These are phyloP conservation scores for Pterocles gutturalis DNA, from an alignment of 2,113 vertebrate genomes.

Conservation along the genomic window DNA sequence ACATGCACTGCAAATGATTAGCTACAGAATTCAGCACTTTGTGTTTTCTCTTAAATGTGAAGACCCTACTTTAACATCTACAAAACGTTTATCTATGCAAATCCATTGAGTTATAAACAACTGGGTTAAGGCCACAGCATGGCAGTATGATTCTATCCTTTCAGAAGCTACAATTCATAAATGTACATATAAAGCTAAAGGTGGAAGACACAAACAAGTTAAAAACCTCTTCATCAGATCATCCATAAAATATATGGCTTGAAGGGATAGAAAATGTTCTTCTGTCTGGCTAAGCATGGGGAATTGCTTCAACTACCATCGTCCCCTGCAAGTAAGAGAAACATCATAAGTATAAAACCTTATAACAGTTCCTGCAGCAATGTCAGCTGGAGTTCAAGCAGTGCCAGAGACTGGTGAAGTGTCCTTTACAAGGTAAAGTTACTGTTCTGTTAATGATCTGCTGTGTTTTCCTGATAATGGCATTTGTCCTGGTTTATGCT, in stretches of 20 bases:
- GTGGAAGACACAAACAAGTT: not conserved
- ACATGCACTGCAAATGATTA: not conserved
- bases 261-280: not conserved
- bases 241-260: not conserved
- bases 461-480: conserved; percentile 1
- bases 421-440: not conserved
- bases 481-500: not conserved
- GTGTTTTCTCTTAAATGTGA: not conserved
- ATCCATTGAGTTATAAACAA: not conserved
- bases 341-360: not conserved
- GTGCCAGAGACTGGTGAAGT: not conserved
- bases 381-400: not conserved
- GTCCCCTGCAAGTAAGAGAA: not conserved
- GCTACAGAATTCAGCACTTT: not conserved
- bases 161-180: not conserved
- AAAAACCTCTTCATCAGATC: not conserved
- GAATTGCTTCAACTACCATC: not conserved
- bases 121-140: not conserved
- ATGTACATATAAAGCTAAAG: not conserved
- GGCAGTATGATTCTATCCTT: not conserved
- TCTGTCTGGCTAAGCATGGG: not conserved
- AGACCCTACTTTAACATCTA: not conserved
- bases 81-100: not conserved
- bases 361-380: not conserved
- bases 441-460: not conserved